Percentiles rank a stretch among this genome's conserved stretches.
Evolutionary conservation across 2,113 vertebrate species (phyloP).

Genomic region (Brienomyrus brachyistius): DNA sequence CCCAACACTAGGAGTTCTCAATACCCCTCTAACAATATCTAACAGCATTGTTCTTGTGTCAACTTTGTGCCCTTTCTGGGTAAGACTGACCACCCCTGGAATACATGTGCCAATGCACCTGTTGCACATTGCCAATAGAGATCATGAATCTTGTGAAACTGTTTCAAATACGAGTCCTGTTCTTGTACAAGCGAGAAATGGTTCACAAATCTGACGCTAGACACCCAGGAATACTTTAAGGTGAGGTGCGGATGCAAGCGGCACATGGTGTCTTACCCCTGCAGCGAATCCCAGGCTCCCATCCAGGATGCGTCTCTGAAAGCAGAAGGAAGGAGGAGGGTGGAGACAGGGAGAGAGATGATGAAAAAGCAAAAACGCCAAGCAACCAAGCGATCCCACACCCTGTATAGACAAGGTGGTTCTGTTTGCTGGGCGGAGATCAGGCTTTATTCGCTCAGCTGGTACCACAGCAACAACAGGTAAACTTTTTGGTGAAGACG

Average conservation of each 20-base stretch:
- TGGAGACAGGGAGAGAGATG: not conserved
- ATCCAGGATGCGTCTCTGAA: slow-evolving; percentile 84
- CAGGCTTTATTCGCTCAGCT: not conserved
- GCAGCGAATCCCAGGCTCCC: slow-evolving; percentile 95
- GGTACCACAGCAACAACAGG: not conserved
- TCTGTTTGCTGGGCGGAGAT: not conserved
- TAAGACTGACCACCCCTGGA: not conserved
- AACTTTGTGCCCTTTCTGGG: not conserved
- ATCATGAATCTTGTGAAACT: not conserved
- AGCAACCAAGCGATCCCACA: not conserved
- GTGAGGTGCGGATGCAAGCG: not conserved
- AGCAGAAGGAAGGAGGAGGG: slow-evolving; percentile 21
- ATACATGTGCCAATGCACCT: not conserved
- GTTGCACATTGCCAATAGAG: not conserved
- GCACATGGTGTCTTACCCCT: slow-evolving; percentile 69
- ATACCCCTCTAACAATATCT: not conserved
- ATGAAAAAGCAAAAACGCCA: slow-evolving; percentile 4
- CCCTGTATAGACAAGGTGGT: not conserved
- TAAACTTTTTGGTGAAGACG: not conserved
- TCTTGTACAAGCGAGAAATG: not conserved
- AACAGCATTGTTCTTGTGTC: not conserved
- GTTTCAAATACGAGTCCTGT: not conserved
- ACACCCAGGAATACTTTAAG: not conserved
- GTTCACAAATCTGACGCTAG: not conserved
- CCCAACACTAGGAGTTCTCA: not conserved